Percentiles rank a stretch among this genome's conserved stretches.
These are phyloP conservation scores for Otus sunia DNA, from an alignment of 2,113 vertebrate species.

Conservation along the genomic window DNA sequence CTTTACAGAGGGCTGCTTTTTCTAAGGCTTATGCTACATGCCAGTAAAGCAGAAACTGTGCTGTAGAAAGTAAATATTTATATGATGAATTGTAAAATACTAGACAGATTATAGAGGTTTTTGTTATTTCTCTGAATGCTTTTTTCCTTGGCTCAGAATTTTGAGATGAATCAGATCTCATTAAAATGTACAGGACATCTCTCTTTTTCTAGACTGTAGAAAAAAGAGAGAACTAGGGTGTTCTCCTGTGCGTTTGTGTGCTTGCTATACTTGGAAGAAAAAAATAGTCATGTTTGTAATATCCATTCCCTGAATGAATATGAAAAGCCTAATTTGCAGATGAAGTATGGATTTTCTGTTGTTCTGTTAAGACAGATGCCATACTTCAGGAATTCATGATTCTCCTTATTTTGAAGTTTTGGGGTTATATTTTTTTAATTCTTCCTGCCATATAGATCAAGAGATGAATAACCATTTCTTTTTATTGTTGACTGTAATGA, in stretches of 20 bases:
- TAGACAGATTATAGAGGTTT: neutral
- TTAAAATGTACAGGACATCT: neutral
- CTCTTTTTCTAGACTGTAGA: neutral
- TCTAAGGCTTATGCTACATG: neutral
- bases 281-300: neutral
- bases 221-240: neutral
- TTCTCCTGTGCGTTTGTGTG: neutral
- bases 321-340: neutral
- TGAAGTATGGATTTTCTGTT: neutral
- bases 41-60: neutral
- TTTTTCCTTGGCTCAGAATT: neutral
- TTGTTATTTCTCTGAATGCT: neutral
- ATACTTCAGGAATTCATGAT: neutral
- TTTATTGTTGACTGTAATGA: neutral
- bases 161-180: accelerated
- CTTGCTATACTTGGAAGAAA: neutral
- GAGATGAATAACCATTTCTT: neutral
- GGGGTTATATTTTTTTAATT: neutral
- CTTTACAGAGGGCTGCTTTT: neutral
- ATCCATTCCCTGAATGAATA: neutral
- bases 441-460: neutral
- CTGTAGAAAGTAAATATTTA: neutral
- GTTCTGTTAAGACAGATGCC: neutral
- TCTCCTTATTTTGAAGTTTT: neutral
- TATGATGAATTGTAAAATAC: neutral